phyloP scores from a whole-genome alignment of 2,113 vertebrate genomes.

The Arothron firmamentum region DNA sequence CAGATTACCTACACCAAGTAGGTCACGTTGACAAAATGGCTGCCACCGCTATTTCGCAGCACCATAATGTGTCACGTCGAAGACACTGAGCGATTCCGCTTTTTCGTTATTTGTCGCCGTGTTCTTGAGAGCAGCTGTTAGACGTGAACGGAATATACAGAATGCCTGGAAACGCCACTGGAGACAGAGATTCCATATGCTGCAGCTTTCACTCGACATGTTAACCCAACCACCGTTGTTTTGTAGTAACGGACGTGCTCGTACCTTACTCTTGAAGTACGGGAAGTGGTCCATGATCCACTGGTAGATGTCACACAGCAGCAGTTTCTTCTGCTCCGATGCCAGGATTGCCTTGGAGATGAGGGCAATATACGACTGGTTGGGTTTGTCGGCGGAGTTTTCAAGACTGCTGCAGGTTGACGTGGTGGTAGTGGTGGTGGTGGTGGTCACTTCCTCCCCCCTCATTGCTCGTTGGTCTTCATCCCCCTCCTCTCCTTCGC shows the following conservation, averaged over 20 bases:
- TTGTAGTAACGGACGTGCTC: neutral
- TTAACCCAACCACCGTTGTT: neutral
- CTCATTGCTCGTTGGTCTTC: slow-evolving; percentile 39
- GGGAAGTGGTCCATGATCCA: slow-evolving; percentile 86
- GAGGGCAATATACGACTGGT: slow-evolving; percentile 81
- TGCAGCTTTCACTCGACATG: neutral
- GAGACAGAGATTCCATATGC: neutral
- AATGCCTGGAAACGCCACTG: neutral
- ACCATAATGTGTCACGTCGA: neutral
- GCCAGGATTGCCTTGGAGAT: slow-evolving; percentile 83
- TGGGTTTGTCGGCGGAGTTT: slow-evolving; percentile 69
- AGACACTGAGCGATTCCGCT: neutral
- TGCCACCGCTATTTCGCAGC: slow-evolving; percentile 5
- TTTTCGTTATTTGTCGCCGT: neutral
- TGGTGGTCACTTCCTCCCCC: slow-evolving; percentile 51
- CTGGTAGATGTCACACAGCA: slow-evolving; percentile 85
- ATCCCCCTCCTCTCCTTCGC: slow-evolving; percentile 41
- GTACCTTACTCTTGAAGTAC: slow-evolving; percentile 84
- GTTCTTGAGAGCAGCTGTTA: no score
- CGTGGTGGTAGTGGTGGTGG: no score
- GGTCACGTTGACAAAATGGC: slow-evolving; percentile 39
- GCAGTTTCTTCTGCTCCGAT: slow-evolving; percentile 79
- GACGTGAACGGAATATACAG: no score
- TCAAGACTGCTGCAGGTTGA: slow-evolving; percentile 10
- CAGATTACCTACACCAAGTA: slow-evolving; percentile 56